These are phyloP conservation scores for Sclerodermus sp. DNA, from an alignment of 2,888 invertebrate species.

Conservation along the genomic window DNA sequence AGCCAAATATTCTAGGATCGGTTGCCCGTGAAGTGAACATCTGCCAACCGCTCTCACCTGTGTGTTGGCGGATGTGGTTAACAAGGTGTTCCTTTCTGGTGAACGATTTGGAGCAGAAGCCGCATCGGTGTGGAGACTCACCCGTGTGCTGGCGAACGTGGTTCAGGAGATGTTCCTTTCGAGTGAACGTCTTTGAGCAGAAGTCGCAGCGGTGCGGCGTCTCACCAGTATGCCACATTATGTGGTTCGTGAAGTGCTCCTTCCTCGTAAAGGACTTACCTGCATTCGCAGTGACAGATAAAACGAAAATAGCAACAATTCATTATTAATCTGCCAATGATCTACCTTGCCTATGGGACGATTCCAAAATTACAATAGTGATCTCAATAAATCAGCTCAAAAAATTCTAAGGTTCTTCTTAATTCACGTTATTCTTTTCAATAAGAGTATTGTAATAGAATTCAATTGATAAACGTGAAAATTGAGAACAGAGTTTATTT, in stretches of 20 bases:
- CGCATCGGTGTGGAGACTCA: slow-evolving; percentile 83
- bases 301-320: slow-evolving; percentile 11
- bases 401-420: no score
- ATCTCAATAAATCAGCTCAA: no score
- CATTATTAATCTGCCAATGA: background rate
- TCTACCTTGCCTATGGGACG: slow-evolving; percentile 12
- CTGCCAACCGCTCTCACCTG: slow-evolving; percentile 60
- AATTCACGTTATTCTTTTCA: no score
- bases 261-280: slow-evolving; percentile 82
- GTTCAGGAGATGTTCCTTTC: slow-evolving; percentile 76
- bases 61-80: slow-evolving; percentile 82
- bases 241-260: slow-evolving; percentile 89
- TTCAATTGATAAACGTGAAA: no score
- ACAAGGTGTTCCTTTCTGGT: slow-evolving; percentile 84
- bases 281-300: slow-evolving; percentile 40
- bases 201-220: slow-evolving; percentile 79
- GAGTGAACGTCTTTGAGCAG: slow-evolving; percentile 77
- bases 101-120: slow-evolving; percentile 84
- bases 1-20: slow-evolving; percentile 35
- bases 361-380: slow-evolving; percentile 15
- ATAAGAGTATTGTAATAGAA: no score
- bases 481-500: no score
- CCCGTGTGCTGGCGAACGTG: slow-evolving; percentile 79
- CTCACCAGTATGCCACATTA: slow-evolving; percentile 85
- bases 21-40: slow-evolving; percentile 50